phyloP scores from a whole-genome alignment of 1,140 invertebrate species.

The Drosophila watanabei region DNA sequence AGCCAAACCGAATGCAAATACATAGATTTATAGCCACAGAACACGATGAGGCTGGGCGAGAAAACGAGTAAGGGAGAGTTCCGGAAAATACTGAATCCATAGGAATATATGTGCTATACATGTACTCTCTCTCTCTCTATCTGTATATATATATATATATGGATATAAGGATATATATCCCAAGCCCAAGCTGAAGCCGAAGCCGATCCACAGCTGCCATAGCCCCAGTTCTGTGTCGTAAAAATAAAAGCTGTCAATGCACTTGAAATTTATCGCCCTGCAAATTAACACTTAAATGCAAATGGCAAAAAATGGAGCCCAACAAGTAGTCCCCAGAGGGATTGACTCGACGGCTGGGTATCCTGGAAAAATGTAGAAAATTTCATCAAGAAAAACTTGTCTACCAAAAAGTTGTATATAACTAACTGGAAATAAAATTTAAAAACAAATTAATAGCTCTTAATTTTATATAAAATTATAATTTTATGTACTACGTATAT shows the following conservation, averaged over 20 bases:
- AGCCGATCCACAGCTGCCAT: conserved; percentile 55
- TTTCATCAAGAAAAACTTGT: neutral
- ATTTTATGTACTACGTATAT: neutral
- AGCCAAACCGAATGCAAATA: conserved; percentile 79
- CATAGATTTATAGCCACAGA: conserved; percentile 74
- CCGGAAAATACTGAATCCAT: conserved; percentile 11
- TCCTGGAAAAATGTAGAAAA: neutral
- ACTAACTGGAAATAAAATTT: too few relatives aligned
- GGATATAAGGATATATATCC: neutral
- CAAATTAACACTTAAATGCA: conserved; percentile 81
- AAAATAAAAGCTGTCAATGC: conserved; percentile 84
- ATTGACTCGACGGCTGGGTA: neutral
- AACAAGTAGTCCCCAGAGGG: conserved; percentile 11
- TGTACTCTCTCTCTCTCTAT: neutral
- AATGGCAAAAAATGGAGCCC: conserved; percentile 36
- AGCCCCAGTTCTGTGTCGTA: conserved; percentile 58
- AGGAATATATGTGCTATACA: conserved; percentile 6
- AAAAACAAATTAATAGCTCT: neutral
- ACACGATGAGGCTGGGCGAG: neutral
- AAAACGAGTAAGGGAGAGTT: neutral
- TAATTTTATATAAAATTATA: neutral
- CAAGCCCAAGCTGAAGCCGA: neutral
- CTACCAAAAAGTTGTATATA: neutral
- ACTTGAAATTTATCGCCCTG: conserved; percentile 75
- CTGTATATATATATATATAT: neutral